These are phyloP conservation scores for Uria lomvia DNA, from an alignment of 2,113 vertebrate genomes.

Conservation along the genomic window DNA sequence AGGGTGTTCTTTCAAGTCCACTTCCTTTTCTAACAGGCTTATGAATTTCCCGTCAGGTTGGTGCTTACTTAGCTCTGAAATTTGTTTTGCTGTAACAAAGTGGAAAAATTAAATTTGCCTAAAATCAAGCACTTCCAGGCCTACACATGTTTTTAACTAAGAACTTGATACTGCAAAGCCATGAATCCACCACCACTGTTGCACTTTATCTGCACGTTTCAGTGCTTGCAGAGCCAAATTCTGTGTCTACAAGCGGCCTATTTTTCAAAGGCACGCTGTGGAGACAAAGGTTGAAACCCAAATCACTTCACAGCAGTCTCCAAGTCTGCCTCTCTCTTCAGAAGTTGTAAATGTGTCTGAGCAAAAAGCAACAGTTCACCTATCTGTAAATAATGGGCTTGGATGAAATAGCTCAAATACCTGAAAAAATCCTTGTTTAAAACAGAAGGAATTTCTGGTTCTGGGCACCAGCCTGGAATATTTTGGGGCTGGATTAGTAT, in stretches of 20 bases:
- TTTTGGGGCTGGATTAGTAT: conserved; percentile 37
- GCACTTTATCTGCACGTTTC: background rate
- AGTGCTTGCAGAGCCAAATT: background rate
- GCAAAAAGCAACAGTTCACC: conserved; percentile 1
- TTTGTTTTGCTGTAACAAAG: background rate
- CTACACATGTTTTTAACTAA: background rate
- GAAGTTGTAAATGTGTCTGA: conserved; percentile 16
- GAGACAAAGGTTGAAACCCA: conserved; percentile 49
- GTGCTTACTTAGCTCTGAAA: background rate
- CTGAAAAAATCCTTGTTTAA: background rate
- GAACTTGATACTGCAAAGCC: background rate
- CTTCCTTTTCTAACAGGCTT: background rate
- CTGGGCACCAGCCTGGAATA: background rate
- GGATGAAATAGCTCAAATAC: background rate
- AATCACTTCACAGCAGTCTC: conserved; percentile 29
- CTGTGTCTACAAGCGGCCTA: background rate
- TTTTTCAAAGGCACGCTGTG: conserved; percentile 26
- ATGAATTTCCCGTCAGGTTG: background rate
- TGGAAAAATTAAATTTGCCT: background rate
- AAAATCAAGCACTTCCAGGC: background rate
- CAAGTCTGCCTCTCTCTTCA: conserved; percentile 12
- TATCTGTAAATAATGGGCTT: conserved; percentile 1
- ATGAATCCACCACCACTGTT: background rate
- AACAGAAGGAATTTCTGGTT: background rate
- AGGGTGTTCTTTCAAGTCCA: background rate